phyloP scores from a whole-genome alignment of 37 sponge, comb jelly and placozoan species.

The Beroe forskalii region DNA sequence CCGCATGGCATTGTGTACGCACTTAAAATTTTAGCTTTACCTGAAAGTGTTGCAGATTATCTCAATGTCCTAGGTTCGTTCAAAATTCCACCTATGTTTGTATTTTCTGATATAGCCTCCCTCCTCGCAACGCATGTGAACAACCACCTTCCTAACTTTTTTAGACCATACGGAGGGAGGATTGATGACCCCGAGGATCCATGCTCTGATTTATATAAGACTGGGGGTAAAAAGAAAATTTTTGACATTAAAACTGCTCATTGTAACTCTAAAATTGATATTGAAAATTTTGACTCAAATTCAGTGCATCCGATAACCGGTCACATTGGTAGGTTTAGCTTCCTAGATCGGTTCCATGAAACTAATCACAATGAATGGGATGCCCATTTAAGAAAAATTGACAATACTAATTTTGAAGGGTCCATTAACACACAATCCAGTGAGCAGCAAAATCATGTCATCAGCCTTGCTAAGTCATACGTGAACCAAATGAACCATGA shows the following conservation, averaged over 20 bases:
- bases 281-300: not conserved
- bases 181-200: not conserved
- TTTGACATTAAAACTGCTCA: not conserved
- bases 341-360: not conserved
- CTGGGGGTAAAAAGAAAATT: not conserved
- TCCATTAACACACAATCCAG: not conserved
- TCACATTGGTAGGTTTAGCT: not conserved
- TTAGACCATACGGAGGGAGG: not conserved
- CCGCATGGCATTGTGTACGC: conserved; percentile 3
- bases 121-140: not conserved
- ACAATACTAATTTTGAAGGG: not conserved
- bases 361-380: not conserved
- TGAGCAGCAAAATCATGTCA: not conserved
- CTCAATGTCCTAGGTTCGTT: not conserved
- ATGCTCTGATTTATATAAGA: not conserved
- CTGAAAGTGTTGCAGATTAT: not conserved
- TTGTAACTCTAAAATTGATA: not conserved
- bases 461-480: not conserved
- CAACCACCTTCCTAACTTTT: not conserved
- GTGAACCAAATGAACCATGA: not conserved
- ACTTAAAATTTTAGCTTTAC: not conserved
- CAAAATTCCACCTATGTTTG: not conserved
- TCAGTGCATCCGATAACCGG: not conserved
- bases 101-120: not conserved
- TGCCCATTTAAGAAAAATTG: not conserved